Conservation (phyloP, 64 coral and sea anemone genomes). For the Montipora cactus region DNA sequence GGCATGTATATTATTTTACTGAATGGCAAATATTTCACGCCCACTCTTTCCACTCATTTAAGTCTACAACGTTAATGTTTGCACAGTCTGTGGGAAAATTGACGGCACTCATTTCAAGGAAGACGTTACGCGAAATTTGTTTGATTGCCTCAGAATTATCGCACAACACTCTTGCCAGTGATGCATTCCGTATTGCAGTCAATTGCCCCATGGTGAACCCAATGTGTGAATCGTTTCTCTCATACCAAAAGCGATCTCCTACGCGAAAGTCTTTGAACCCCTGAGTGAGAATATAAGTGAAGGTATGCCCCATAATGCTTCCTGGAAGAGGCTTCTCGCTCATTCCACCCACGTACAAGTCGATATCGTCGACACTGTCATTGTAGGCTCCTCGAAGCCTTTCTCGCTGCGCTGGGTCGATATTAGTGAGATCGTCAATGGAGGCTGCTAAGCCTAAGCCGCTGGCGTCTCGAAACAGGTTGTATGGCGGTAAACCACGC, state of each 20-base stretch:
- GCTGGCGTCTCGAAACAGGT: not conserved
- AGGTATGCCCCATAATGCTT: slow-evolving; percentile 41
- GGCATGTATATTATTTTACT: too few relatives aligned
- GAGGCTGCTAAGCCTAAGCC: slow-evolving; percentile 18
- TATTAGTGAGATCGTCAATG: slow-evolving; percentile 4
- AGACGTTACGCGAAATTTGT: slow-evolving; percentile 9
- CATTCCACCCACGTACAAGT: slow-evolving; percentile 68
- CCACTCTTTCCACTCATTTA: slow-evolving; percentile 26
- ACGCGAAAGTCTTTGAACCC: slow-evolving; percentile 23
- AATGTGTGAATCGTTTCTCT: slow-evolving; percentile 24
- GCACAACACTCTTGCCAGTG: slow-evolving; percentile 50
- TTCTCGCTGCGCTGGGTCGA: not conserved
- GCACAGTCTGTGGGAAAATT: not conserved
- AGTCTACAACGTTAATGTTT: slow-evolving; percentile 2
- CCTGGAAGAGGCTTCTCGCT: slow-evolving; percentile 10
- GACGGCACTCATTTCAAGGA: not conserved
- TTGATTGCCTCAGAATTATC: slow-evolving; percentile 67
- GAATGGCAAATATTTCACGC: not conserved
- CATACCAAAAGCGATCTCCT: slow-evolving; percentile 75
- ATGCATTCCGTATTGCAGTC: slow-evolving; percentile 31
- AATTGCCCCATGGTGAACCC: slow-evolving; percentile 50
- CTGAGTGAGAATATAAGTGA: slow-evolving; percentile 48
- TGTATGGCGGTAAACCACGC: slow-evolving; percentile 77
- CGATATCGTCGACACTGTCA: slow-evolving; percentile 36
- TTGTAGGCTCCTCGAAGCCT: slow-evolving; percentile 37